Percentiles rank a stretch among this genome's conserved stretches.
phyloP scores from a whole-genome alignment of 30 jellyfish, hydroid and myxozoan species.

The Hydractinia symbiolongicarpus region DNA sequence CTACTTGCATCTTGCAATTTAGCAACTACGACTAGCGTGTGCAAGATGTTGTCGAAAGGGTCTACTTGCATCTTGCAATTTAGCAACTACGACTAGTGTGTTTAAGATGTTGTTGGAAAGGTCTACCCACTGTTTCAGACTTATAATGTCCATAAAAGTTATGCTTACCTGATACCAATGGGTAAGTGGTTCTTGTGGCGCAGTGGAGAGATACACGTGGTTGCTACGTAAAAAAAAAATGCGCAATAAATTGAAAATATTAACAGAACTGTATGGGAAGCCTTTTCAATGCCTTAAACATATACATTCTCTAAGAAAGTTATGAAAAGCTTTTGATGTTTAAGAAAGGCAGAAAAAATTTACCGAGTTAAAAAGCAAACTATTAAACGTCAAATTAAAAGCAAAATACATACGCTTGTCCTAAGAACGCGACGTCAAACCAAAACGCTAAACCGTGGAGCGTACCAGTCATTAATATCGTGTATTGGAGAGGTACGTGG shows the following conservation, averaged over 20 bases:
- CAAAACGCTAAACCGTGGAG: constrained; percentile 95
- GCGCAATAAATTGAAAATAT: not conserved
- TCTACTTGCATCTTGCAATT: no score
- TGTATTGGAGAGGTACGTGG: constrained; percentile 77
- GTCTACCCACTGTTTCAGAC: no score
- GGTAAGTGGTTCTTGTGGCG: constrained; percentile 97
- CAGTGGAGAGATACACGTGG: constrained; percentile 91
- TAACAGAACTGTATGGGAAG: not conserved
- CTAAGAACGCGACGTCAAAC: constrained; percentile 94
- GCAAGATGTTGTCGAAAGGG: no score
- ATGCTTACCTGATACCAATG: constrained; percentile 95
- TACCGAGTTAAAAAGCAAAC: no score
- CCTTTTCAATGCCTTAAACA: not conserved
- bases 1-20: no score
- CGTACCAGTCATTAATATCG: constrained; percentile 87
- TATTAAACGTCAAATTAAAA: not conserved
- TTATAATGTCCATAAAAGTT: not conserved
- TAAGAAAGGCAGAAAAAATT: not conserved
- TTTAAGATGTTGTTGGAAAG: no score
- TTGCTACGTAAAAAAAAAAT: constrained; percentile 31
- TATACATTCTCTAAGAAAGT: not conserved
- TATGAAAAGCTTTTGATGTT: not conserved
- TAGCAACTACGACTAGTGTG: no score
- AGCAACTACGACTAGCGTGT: no score
- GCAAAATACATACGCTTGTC: constrained; percentile 63